Evolutionary conservation across 2,797 vertebrate species (phyloP).

Genomic region (Oceanodroma leucorhoa): DNA sequence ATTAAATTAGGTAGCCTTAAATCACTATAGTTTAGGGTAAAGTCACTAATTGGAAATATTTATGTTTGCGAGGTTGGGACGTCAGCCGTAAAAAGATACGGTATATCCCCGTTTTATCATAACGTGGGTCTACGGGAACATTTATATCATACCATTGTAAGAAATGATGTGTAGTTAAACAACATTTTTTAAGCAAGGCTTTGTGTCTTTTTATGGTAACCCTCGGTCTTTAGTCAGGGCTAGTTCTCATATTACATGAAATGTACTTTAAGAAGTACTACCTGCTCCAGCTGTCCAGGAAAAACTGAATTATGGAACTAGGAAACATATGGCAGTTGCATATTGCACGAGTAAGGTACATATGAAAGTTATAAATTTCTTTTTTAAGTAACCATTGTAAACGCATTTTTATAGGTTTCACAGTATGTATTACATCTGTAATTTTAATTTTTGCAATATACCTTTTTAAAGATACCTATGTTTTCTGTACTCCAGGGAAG

Average conservation of each 20-base stretch:
- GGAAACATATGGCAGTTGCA: constrained; percentile 79
- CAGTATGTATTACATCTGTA: constrained; percentile 80
- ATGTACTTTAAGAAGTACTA: constrained; percentile 77
- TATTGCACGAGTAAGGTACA: constrained; percentile 76
- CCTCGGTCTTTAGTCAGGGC: constrained; percentile 61
- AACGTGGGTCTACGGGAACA: not conserved
- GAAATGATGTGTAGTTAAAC: constrained; percentile 41
- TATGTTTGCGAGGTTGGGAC: not conserved
- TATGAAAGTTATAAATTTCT: constrained; percentile 83
- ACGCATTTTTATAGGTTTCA: constrained; percentile 79
- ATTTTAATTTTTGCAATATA: constrained; percentile 77
- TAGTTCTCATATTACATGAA: constrained; percentile 76
- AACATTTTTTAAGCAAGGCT: constrained; percentile 56
- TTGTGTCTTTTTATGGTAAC: constrained; percentile 71
- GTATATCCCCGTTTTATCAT: not conserved
- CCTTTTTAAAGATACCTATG: constrained; percentile 68
- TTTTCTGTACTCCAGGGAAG: constrained; percentile 48
- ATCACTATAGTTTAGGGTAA: not conserved
- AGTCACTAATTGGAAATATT: constrained; percentile 27
- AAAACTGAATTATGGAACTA: constrained; percentile 79
- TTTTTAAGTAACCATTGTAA: constrained; percentile 81
- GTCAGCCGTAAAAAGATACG: not conserved
- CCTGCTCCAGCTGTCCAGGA: constrained; percentile 81
- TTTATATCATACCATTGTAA: not conserved
- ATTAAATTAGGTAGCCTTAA: constrained; percentile 21